Evolutionary conservation across 2,113 vertebrate genomes (phyloP).

Genomic region (Jacana jacana): DNA sequence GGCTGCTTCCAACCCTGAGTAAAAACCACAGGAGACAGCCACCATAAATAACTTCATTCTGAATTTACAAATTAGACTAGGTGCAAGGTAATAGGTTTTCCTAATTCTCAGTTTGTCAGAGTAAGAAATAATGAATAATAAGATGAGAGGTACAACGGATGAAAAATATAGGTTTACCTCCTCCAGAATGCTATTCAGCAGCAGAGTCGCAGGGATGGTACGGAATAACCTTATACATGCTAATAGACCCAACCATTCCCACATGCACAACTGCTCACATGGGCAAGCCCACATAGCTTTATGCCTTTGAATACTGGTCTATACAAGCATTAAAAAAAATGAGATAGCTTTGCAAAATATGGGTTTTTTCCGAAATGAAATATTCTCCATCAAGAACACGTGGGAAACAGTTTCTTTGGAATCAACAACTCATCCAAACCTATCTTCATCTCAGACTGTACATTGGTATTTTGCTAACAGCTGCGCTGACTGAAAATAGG

Average conservation of each 20-base stretch:
- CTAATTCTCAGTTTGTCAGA: background rate
- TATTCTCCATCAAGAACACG: background rate
- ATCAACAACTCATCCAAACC: background rate
- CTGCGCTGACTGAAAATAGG: background rate
- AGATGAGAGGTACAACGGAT: background rate
- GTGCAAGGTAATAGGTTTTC: background rate
- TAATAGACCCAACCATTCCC: background rate
- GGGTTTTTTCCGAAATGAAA: background rate
- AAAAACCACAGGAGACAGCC: background rate
- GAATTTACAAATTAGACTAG: background rate
- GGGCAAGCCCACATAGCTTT: background rate
- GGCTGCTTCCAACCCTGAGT: background rate
- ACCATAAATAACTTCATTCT: background rate
- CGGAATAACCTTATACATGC: background rate
- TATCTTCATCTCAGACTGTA: background rate
- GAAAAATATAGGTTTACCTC: background rate
- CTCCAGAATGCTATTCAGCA: background rate
- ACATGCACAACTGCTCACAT: background rate
- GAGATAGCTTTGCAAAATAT: background rate
- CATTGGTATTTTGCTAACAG: background rate
- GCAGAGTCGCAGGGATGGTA: background rate
- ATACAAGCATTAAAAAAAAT: background rate
- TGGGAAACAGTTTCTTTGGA: background rate
- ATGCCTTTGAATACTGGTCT: background rate
- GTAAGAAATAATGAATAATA: background rate